Evolutionary conservation across 2,888 invertebrate genomes (phyloP).

Genomic region (Caradrina kadenii): DNA sequence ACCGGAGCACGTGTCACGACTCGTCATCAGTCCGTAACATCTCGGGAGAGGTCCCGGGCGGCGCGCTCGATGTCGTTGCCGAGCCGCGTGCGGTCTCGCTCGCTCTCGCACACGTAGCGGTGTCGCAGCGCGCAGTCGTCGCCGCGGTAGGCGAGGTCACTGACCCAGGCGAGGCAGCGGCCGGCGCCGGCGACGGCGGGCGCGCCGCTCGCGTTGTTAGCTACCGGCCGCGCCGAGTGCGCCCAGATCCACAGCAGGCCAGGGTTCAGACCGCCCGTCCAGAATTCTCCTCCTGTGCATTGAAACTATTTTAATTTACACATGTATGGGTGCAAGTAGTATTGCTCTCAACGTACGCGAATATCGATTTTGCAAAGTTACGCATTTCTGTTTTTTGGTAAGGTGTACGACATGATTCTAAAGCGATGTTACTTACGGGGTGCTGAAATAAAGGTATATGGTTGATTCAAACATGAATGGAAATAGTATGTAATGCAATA

Average conservation of each 20-base stretch:
- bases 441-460: no score
- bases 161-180: conserved; percentile 93
- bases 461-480: no score
- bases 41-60: conserved; percentile 69
- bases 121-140: conserved; percentile 93
- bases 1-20: conserved; percentile 21
- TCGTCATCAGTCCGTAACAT: conserved; percentile 60
- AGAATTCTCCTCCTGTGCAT: conserved; percentile 92
- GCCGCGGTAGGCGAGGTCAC: conserved; percentile 93
- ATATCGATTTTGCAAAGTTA: not conserved
- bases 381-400: no score
- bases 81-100: conserved; percentile 90
- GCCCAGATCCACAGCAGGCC: conserved; percentile 97
- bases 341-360: not conserved
- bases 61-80: conserved; percentile 92
- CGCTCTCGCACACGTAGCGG: conserved; percentile 93
- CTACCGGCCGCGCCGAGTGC: conserved; percentile 94
- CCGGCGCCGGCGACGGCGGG: conserved; percentile 90
- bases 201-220: conserved; percentile 79
- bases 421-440: no score
- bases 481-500: no score
- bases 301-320: not conserved
- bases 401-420: no score
- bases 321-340: not conserved
- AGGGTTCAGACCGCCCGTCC: conserved; percentile 96